Evolutionary conservation across 1,140 invertebrate species (phyloP).

Genomic region (Melanaphis sacchari): DNA sequence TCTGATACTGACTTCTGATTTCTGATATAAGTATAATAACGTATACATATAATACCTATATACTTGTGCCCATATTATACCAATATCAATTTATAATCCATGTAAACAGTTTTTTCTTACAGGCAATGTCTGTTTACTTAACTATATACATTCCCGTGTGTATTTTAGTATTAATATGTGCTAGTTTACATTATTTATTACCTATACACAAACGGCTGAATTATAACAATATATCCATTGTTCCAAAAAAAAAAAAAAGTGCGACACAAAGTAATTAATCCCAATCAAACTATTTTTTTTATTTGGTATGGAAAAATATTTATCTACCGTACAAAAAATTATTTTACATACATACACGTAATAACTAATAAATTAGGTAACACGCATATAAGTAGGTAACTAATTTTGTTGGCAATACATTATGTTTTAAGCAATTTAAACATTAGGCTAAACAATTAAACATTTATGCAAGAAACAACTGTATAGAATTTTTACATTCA

Average conservation of each 20-base stretch:
- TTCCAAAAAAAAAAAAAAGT: not conserved
- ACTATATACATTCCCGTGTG: not conserved
- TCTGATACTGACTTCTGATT: not conserved
- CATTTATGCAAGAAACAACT: too few relatives aligned
- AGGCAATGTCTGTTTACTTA: not conserved
- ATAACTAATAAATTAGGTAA: too few relatives aligned
- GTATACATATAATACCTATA: not conserved
- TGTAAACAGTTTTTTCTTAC: not conserved
- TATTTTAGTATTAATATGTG: not conserved
- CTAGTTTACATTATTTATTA: not conserved
- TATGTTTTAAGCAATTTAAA: too few relatives aligned
- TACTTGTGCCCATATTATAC: not conserved
- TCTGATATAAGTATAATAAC: not conserved
- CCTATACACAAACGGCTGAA: not conserved
- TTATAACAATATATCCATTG: not conserved
- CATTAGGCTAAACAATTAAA: too few relatives aligned
- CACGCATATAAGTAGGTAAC: too few relatives aligned
- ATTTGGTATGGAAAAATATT: too few relatives aligned
- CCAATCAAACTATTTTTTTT: too few relatives aligned
- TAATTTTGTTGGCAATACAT: too few relatives aligned
- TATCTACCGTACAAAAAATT: too few relatives aligned
- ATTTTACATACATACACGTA: too few relatives aligned
- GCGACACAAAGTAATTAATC: too few relatives aligned
- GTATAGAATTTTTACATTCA: too few relatives aligned
- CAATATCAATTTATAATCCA: not conserved